Evolutionary conservation across 2,797 vertebrate genomes (phyloP), one percentile per base, ranked within the genome.

Genomic region (Pelobates cultripes): DNA sequence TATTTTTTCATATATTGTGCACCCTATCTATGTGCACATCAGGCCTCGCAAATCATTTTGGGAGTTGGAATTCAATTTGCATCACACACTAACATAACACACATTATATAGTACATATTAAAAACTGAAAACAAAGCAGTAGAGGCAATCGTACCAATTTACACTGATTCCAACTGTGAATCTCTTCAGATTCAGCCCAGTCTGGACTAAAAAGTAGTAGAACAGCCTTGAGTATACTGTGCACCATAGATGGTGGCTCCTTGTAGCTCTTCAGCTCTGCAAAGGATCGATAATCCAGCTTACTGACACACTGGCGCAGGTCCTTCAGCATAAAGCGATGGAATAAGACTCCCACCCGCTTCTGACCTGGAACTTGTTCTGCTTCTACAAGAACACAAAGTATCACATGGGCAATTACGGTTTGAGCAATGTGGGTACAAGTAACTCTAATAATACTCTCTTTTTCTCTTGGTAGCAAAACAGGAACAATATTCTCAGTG

Each of bases 281-380:
- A 70, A 93, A 91, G 78, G 88, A 89, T 68, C 78, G 45, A 0
- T 89, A 70, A 4, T 8, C 2, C 0, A 94, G 87, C 2, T 82
- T 85, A 17, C 7, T 72, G 70, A 94, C 42, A 45, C 90, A 90
- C 4, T 89, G 53, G 0, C 86, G 89, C 77, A 95, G 82, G 72
- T 94, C 93, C 84, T 91, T 90, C 68, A 95, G 87, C 93, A 94
- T 91, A 83, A 89, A 82, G 45, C 84, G 85, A 84, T 93, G 87
- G 85, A 95, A 95, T 10, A 94, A 86, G 73, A 92, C 45, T 15
- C 87, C 90, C 4, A 88, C 84, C 0, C 88, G 72, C 70, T 83
- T 89, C 78, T 86, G 43, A 55, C 89, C 77, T 44, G 87, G 84
- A 2, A 5, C 0, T 0, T 1, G 43, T 75, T 94, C 93, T 42